Evolutionary conservation across 2,113 vertebrate genomes (phyloP).

Genomic region (Psittacula cyanocephala): DNA sequence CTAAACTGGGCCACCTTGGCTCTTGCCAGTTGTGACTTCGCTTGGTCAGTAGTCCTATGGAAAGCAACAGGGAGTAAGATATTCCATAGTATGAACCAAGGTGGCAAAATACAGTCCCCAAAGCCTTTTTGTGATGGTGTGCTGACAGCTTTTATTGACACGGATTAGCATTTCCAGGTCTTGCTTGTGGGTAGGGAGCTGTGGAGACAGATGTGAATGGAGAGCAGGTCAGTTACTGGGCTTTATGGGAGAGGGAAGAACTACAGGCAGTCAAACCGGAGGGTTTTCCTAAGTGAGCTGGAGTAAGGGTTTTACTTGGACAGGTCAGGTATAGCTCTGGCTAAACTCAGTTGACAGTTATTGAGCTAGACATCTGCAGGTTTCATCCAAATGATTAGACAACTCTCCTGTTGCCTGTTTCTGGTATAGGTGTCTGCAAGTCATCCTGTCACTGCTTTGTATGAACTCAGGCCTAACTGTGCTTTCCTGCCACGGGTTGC

Average conservation of each 20-base stretch:
- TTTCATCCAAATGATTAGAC: not conserved
- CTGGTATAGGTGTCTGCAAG: accelerated
- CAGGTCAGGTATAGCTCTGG: not conserved
- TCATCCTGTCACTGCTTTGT: not conserved
- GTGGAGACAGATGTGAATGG: accelerated
- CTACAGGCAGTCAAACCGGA: not conserved
- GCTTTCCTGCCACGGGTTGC: not conserved
- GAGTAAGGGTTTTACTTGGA: not conserved
- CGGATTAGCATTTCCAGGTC: not conserved
- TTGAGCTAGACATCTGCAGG: not conserved
- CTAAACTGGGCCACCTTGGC: not conserved
- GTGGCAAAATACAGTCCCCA: not conserved
- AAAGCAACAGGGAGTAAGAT: not conserved
- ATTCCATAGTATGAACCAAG: not conserved
- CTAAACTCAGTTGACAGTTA: not conserved
- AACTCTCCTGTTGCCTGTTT: not conserved
- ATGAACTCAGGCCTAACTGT: accelerated
- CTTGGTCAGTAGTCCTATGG: not conserved
- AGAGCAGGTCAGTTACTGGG: not conserved
- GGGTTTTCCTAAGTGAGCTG: not conserved
- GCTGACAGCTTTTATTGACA: not conserved
- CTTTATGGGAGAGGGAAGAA: not conserved
- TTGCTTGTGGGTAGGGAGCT: not conserved
- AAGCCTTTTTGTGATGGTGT: not conserved
- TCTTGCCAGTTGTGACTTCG: not conserved